Conservation (phyloP, 2,113 vertebrate species). For the Mirza zaza region DNA sequence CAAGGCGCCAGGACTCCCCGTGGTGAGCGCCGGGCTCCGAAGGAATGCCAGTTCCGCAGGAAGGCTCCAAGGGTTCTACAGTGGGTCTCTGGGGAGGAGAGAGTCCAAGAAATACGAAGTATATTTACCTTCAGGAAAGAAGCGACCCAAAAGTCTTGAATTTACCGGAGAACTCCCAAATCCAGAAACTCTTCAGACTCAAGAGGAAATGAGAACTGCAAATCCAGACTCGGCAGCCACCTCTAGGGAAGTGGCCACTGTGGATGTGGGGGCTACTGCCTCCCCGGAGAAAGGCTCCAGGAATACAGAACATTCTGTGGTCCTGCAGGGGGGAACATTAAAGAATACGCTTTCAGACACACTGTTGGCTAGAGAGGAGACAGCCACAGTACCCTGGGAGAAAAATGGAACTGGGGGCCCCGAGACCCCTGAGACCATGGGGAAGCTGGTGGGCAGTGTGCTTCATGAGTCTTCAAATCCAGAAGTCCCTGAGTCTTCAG, state of each 20-base stretch:
- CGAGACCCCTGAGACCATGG: neutral
- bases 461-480: neutral
- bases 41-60: slow-evolving; percentile 56
- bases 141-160: slow-evolving; percentile 70
- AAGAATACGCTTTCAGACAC: neutral
- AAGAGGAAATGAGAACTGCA: neutral
- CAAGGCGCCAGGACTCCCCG: neutral
- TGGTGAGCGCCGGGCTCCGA: neutral
- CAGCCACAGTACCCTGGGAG: neutral
- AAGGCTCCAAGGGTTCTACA: slow-evolving; percentile 41
- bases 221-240: neutral
- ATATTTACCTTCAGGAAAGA: slow-evolving; percentile 10
- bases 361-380: neutral
- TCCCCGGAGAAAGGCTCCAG: neutral
- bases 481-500: neutral
- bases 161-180: neutral
- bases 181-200: neutral
- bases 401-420: neutral
- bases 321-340: neutral
- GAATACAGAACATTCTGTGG: neutral
- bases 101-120: neutral
- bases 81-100: neutral
- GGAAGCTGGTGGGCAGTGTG: neutral
- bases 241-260: too few relatives aligned
- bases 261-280: neutral